Evolutionary conservation across 2,888 invertebrate genomes (phyloP).

Genomic region (Sturmia bella): DNA sequence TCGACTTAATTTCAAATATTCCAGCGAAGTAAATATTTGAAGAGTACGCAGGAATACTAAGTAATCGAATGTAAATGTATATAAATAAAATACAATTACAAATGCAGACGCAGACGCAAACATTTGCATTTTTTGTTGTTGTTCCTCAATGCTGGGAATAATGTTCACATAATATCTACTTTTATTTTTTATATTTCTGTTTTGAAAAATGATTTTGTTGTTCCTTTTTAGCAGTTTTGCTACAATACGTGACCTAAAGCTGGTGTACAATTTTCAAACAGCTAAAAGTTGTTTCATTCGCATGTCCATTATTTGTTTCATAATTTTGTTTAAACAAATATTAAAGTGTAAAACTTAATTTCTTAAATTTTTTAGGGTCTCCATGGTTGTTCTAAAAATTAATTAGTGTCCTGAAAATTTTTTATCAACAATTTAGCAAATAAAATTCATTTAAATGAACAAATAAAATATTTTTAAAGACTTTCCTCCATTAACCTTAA

Average conservation of each 20-base stretch:
- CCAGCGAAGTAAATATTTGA: slow-evolving; percentile 42
- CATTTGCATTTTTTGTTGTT: neutral
- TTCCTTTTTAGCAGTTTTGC: slow-evolving; percentile 28
- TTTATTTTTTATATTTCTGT: neutral
- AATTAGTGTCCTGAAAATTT: neutral
- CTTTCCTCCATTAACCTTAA: neutral
- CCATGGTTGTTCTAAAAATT: too few species aligned
- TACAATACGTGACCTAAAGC: slow-evolving; percentile 63
- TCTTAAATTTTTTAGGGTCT: too few species aligned
- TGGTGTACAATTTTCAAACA: slow-evolving; percentile 18
- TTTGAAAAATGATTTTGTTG: neutral
- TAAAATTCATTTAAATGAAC: slow-evolving; percentile 10
- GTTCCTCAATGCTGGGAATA: slow-evolving; percentile 9
- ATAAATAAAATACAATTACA: slow-evolving; percentile 28
- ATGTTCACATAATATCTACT: slow-evolving; percentile 6
- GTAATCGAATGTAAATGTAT: slow-evolving; percentile 4
- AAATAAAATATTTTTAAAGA: slow-evolving; percentile 10
- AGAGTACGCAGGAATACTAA: slow-evolving; percentile 16
- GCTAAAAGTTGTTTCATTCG: neutral
- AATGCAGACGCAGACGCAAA: slow-evolving; percentile 5
- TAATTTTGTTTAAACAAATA: too few species aligned
- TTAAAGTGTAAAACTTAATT: slow-evolving; percentile 5
- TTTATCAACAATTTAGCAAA: neutral
- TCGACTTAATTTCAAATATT: slow-evolving; percentile 37
- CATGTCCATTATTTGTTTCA: slow-evolving; percentile 22